These are phyloP conservation scores for Brevimyrus niger DNA, from an alignment of 2,113 vertebrate species.

Conservation along the genomic window DNA sequence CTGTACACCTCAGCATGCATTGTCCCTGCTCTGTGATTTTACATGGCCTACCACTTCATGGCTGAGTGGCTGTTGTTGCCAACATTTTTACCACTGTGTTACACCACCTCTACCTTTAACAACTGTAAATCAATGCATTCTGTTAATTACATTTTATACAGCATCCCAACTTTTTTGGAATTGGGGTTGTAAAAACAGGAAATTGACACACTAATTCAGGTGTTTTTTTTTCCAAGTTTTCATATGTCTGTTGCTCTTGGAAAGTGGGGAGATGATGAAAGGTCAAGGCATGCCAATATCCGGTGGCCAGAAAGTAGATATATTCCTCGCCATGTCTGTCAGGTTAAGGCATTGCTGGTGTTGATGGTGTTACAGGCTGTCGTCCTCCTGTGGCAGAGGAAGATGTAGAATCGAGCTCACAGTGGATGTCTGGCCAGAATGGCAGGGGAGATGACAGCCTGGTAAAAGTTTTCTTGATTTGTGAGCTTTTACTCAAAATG, in stretches of 20 bases:
- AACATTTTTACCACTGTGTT: too few relatives aligned
- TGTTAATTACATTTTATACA: too few relatives aligned
- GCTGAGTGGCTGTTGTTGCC: too few relatives aligned
- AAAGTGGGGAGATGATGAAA: neutral
- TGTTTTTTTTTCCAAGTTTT: neutral
- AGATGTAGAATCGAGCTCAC: neutral
- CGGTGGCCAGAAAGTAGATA: neutral
- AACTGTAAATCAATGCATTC: too few relatives aligned
- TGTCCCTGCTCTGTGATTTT: too few relatives aligned
- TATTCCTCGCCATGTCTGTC: neutral
- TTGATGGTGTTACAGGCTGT: neutral
- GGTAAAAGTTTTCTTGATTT: slow-evolving; percentile 32
- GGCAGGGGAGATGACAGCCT: slow-evolving; percentile 24
- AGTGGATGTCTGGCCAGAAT: slow-evolving; percentile 6
- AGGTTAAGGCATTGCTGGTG: neutral
- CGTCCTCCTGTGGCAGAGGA: slow-evolving; percentile 10
- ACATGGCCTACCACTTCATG: too few relatives aligned
- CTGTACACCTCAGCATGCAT: too few relatives aligned
- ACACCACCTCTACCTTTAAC: too few relatives aligned
- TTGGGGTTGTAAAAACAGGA: neutral
- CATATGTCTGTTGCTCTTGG: neutral
- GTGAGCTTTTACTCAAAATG: neutral
- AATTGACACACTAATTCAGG: neutral
- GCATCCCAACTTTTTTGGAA: too few relatives aligned
- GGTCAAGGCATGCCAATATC: neutral